A percentile compares a stretch with the other conserved stretches of the same genome.
These are phyloP conservation scores for Drosophila vallismaia DNA, from an alignment of 2,888 invertebrate species.

Conservation along the genomic window DNA sequence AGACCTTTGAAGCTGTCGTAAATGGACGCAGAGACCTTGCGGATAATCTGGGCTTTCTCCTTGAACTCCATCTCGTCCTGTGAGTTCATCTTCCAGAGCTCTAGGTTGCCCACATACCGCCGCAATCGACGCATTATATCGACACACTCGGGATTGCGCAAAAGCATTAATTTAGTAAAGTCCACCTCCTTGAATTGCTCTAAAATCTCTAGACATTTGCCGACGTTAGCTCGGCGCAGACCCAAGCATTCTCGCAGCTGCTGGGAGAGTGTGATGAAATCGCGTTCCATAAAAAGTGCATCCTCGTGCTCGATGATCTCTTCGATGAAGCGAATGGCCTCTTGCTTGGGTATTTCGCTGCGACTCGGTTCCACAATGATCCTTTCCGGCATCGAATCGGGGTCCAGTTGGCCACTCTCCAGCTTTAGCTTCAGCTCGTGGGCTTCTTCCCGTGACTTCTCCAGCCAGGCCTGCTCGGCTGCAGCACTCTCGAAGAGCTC, in stretches of 20 bases:
- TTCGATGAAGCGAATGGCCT: conserved; percentile 78
- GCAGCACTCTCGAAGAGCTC: conserved; percentile 86
- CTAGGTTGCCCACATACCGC: conserved; percentile 91
- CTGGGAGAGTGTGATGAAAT: conserved; percentile 80
- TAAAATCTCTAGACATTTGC: conserved; percentile 88
- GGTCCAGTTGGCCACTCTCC: conserved; percentile 86
- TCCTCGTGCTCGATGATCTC: conserved; percentile 81
- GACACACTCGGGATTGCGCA: conserved; percentile 91
- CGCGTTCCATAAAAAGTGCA: conserved; percentile 78
- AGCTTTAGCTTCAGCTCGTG: conserved; percentile 86
- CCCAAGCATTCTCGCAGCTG: conserved; percentile 83
- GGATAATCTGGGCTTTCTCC: conserved; percentile 88
- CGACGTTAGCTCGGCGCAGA: conserved; percentile 87
- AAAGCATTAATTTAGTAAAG: conserved; percentile 89
- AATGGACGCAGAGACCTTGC: conserved; percentile 87
- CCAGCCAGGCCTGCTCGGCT: conserved; percentile 87
- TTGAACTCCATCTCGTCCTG: conserved; percentile 87
- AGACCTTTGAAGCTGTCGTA: conserved; percentile 85
- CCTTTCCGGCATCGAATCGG: conserved; percentile 86
- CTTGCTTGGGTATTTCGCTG: conserved; percentile 74
- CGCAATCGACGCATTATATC: conserved; percentile 91
- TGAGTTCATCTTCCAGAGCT: conserved; percentile 88
- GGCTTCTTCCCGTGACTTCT: conserved; percentile 87
- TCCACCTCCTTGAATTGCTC: conserved; percentile 85
- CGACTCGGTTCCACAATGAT: conserved; percentile 86